Conservation (phyloP, 2,797 vertebrate species). For the Peromyscus melanophrys region DNA sequence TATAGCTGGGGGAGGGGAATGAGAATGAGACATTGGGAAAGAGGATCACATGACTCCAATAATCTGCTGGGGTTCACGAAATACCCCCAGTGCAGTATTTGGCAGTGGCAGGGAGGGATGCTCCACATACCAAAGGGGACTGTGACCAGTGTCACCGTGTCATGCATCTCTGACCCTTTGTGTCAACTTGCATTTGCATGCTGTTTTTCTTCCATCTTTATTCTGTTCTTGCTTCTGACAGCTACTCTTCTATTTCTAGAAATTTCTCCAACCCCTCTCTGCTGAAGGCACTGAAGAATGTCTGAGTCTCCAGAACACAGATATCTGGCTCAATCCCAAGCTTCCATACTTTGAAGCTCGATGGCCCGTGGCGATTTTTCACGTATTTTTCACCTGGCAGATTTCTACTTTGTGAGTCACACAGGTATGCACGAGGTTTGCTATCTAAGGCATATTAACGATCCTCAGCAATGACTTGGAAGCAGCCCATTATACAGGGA, state of each 20-base stretch:
- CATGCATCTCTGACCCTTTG: neutral
- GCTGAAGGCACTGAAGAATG: neutral
- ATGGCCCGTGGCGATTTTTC: neutral
- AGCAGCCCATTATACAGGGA: neutral
- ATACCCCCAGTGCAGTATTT: neutral
- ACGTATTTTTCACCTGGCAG: conserved; percentile 25
- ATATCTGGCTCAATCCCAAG: neutral
- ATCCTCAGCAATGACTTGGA: conserved; percentile 13
- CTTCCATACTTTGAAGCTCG: neutral
- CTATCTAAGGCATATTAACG: neutral
- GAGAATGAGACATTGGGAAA: neutral
- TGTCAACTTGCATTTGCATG: neutral
- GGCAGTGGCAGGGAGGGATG: conserved; percentile 3
- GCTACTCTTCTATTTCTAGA: conserved; percentile 45
- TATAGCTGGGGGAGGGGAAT: neutral
- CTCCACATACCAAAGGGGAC: neutral
- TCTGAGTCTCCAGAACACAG: neutral
- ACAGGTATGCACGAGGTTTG: neutral
- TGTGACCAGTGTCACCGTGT: neutral
- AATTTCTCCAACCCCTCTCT: neutral
- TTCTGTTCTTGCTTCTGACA: conserved; percentile 43
- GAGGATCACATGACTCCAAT: neutral
- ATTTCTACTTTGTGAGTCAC: neutral
- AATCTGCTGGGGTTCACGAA: neutral
- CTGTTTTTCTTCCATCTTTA: neutral